Evolutionary conservation across 2,113 vertebrate species (phyloP), one percentile per base, ranked within the genome.

Genomic region (Ardeotis arabs): DNA sequence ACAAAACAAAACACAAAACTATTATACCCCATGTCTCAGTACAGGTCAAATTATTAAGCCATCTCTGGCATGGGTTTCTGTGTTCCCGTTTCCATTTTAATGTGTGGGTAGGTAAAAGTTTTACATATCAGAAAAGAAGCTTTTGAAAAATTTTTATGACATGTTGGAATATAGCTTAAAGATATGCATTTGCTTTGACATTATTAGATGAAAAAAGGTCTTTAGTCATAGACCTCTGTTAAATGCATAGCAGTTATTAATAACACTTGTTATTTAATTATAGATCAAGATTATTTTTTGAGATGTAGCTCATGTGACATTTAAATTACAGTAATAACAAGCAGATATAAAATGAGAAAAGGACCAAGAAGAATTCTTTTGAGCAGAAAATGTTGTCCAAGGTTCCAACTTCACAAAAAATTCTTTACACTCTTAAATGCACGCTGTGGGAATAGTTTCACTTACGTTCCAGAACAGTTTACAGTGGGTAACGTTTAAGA

Each of bases 241-340:
- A 96, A 92, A 91, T 60, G 20, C 12, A 50, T 5, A 69, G 22
- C 35, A 66, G 45, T 89, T 93, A 89, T 49, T 84, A 93, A 47
- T 87, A 91, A 87, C 24, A 81, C 31, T 33, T 78, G 25, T 56
- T 90, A 64, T 62, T 91, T 89, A 93, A 93, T 87, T 64, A 69
- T 50, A 93, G 75, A 84, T 73, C 20, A 84, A 78, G 52, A 69
- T 52, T 64, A 35, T 49, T 82, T 95, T 84, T 67, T 67, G 25
- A 87, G 62, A 50, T 66, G 72, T n/a, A 66, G 45, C 10, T 82
- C 53, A 68, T 66, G 25, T 66, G 53, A 85, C 87, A 87, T 91
- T 79, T 85, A 97, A 91, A 91, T 89, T 79, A 83, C 37, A 79
- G 66, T 33, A 82, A 82, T 75, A 93, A 72, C 1, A 4, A 50